Evolutionary conservation across 2,888 invertebrate genomes (phyloP).

Genomic region (Biston stratarius): DNA sequence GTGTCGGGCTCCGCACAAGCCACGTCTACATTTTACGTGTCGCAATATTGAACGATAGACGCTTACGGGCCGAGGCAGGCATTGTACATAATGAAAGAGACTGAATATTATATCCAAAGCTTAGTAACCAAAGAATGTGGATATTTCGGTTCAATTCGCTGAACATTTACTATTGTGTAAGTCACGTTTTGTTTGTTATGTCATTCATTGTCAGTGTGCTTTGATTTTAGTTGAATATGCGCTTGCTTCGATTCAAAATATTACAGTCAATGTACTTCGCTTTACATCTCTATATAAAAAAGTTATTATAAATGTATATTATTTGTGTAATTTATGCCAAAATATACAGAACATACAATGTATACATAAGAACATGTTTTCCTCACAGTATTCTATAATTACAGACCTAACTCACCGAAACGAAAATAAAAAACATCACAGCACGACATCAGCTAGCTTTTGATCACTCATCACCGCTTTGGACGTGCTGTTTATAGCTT

Average conservation of each 20-base stretch:
- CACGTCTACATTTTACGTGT: conserved; percentile 88
- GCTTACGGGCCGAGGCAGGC: conserved; percentile 63
- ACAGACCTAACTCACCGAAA: conserved; percentile 3
- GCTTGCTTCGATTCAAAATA: conserved; percentile 79
- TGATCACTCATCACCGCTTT: conserved; percentile 69
- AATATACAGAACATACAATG: conserved; percentile 10
- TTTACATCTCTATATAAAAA: conserved; percentile 39
- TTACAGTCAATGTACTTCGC: conserved; percentile 46
- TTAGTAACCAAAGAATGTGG: conserved; percentile 72
- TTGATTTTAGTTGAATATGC: conserved; percentile 71
- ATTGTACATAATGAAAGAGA: conserved; percentile 83
- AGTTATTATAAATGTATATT: conserved; percentile 17
- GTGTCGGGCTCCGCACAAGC: conserved; percentile 87
- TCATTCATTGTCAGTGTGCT: conserved; percentile 85
- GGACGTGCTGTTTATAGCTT: conserved; percentile 58
- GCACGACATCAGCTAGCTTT: conserved; percentile 67
- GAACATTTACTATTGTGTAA: conserved; percentile 83
- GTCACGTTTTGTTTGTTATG: conserved; percentile 85
- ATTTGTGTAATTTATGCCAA: conserved; percentile 32
- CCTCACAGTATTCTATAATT: conserved; percentile 5
- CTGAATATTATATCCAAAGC: conserved; percentile 82
- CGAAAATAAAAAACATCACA: conserved; percentile 49
- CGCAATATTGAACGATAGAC: conserved; percentile 82
- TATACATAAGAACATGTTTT: neutral
- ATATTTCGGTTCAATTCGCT: conserved; percentile 78